Conservation (phyloP, 1,140 invertebrate genomes). For the Phenacoccus solenopsis region DNA sequence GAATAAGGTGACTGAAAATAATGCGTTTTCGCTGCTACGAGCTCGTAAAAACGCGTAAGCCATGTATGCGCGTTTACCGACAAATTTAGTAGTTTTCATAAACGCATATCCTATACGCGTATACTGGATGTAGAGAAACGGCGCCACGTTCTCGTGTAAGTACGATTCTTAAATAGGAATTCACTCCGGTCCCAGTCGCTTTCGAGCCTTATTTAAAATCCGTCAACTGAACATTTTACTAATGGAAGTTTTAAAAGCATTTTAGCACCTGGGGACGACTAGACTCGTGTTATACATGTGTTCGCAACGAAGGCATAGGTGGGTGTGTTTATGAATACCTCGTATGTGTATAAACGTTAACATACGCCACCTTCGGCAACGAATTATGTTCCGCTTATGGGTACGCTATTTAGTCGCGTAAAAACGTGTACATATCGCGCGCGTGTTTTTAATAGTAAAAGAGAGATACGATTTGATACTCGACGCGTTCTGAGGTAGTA, state of each 20-base stretch:
- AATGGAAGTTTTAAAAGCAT: constrained; percentile 3
- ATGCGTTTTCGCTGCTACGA: not conserved
- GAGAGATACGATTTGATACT: too few species aligned
- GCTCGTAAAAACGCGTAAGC: not conserved
- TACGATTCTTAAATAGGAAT: not conserved
- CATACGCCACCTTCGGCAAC: too few species aligned
- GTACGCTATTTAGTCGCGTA: too few species aligned
- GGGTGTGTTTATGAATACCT: too few species aligned
- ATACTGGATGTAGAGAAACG: not conserved
- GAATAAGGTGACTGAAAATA: too few species aligned
- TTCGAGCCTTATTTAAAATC: not conserved
- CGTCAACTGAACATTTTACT: not conserved
- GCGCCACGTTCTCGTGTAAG: too few species aligned
- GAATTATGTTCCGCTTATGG: too few species aligned
- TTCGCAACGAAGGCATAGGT: too few species aligned
- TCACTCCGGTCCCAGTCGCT: not conserved
- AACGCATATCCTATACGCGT: not conserved
- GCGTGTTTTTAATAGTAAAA: too few species aligned
- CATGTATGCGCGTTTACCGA: not conserved
- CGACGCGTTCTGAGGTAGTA: too few species aligned
- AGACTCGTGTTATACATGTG: not conserved
- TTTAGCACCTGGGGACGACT: not conserved
- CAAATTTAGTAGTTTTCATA: not conserved
- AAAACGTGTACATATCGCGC: too few species aligned
- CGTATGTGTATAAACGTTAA: not conserved